Percentiles rank a stretch among this genome's conserved stretches.
Evolutionary conservation across 2,888 invertebrate genomes (phyloP).

Genomic region (Terebella lapidaria): DNA sequence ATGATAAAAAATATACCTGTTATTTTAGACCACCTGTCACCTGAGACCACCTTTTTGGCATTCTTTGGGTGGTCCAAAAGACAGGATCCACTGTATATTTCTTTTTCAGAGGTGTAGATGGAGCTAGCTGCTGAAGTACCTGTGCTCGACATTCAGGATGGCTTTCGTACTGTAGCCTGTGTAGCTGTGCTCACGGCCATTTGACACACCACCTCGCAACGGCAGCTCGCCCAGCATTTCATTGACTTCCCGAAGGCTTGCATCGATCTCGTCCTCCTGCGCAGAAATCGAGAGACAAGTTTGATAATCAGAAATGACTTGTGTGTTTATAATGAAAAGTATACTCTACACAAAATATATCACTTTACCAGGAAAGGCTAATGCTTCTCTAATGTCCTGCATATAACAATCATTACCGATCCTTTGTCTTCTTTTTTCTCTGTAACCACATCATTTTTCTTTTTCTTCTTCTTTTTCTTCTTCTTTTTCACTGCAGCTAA

Average conservation of each 20-base stretch:
- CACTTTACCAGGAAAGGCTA: too few relatives aligned
- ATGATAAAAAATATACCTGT: too few relatives aligned
- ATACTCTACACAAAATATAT: too few relatives aligned
- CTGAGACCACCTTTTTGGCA: too few relatives aligned
- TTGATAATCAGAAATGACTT: not conserved
- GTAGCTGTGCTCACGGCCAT: not conserved
- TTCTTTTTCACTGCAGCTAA: too few relatives aligned
- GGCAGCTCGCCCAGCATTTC: constrained; percentile 61
- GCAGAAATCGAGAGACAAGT: not conserved
- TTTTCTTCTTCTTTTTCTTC: constrained; percentile 9
- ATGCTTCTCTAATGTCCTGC: too few relatives aligned
- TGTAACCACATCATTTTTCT: not conserved
- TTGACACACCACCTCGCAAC: not conserved
- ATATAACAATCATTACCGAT: not conserved
- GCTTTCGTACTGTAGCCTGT: constrained; percentile 46
- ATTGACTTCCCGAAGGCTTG: constrained; percentile 66
- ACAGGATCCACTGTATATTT: too few relatives aligned
- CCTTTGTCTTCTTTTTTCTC: not conserved
- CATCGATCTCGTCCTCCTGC: constrained; percentile 65
- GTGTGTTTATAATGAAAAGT: not conserved
- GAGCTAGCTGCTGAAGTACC: too few relatives aligned
- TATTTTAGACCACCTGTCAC: too few relatives aligned
- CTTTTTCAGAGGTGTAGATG: too few relatives aligned
- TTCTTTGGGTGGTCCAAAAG: too few relatives aligned
- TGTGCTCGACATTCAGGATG: constrained; percentile 58